Evolutionary conservation across 2,888 invertebrate species (phyloP).

Genomic region (Euphydryas editha): DNA sequence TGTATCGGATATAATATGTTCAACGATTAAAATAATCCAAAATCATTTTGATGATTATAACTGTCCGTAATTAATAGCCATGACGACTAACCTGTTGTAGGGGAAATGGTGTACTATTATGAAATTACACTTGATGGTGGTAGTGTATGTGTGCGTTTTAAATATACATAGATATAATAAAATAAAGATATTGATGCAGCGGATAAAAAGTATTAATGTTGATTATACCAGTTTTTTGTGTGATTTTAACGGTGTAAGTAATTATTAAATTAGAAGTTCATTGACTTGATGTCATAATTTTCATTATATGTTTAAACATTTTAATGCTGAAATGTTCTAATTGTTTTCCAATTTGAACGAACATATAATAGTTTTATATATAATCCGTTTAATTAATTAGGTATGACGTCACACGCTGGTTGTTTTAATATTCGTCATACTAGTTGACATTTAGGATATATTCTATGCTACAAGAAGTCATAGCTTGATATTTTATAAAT

Average conservation of each 20-base stretch:
- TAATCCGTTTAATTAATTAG: too few species aligned
- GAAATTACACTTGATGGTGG: slow-evolving; percentile 21
- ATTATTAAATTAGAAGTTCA: neutral
- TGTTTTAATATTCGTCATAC: too few species aligned
- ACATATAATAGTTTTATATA: too few species aligned
- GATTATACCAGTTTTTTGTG: neutral
- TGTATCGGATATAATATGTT: neutral
- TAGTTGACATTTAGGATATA: too few species aligned
- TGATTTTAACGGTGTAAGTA: neutral
- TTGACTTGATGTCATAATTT: neutral
- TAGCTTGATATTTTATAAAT: too few species aligned
- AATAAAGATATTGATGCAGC: neutral
- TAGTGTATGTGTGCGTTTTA: slow-evolving; percentile 2
- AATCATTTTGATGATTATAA: slow-evolving; percentile 47
- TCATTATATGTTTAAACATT: neutral
- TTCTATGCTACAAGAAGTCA: too few species aligned
- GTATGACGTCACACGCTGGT: too few species aligned
- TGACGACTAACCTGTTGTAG: slow-evolving; percentile 47
- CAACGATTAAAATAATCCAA: slow-evolving; percentile 43
- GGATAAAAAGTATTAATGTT: neutral
- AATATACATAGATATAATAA: neutral
- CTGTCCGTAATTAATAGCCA: slow-evolving; percentile 47
- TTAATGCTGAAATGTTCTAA: too few species aligned
- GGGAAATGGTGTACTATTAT: slow-evolving; percentile 44
- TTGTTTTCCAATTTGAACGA: too few species aligned